Conservation (phyloP, 2,888 invertebrate species). For the Omphaloscelis lunosa region DNA sequence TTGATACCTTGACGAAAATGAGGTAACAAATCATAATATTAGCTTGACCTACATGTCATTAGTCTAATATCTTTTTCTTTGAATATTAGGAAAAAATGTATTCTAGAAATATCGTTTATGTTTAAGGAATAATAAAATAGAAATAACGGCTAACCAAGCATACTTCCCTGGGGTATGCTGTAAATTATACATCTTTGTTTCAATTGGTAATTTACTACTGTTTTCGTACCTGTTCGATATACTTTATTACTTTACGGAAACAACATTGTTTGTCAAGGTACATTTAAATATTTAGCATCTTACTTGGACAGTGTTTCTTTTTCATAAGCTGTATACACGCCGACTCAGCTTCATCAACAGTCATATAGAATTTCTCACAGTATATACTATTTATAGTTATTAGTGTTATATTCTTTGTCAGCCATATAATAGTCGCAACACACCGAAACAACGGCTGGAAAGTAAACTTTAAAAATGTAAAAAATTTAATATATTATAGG, state of each 20-base stretch:
- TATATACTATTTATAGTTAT: constrained; percentile 13
- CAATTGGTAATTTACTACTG: background rate
- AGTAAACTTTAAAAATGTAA: too few species aligned
- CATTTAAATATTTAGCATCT: background rate
- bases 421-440: constrained; percentile 14
- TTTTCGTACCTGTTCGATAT: background rate
- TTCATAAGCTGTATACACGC: constrained; percentile 27
- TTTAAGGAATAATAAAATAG: background rate
- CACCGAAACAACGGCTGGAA: constrained; percentile 22
- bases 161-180: background rate
- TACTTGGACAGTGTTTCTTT: constrained; percentile 22
- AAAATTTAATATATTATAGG: too few species aligned
- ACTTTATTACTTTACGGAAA: background rate
- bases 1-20: background rate
- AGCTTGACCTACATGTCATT: background rate
- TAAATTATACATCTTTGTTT: background rate
- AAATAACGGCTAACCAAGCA: background rate
- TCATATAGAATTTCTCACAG: constrained; percentile 30
- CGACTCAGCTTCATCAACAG: constrained; percentile 28
- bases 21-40: background rate
- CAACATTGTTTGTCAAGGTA: background rate
- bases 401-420: constrained; percentile 23
- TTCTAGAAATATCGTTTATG: background rate
- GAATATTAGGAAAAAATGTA: background rate
- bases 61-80: background rate